phyloP scores from a whole-genome alignment of 30 jellyfish, hydroid and myxozoan species.

The Cassiopea xamachana region DNA sequence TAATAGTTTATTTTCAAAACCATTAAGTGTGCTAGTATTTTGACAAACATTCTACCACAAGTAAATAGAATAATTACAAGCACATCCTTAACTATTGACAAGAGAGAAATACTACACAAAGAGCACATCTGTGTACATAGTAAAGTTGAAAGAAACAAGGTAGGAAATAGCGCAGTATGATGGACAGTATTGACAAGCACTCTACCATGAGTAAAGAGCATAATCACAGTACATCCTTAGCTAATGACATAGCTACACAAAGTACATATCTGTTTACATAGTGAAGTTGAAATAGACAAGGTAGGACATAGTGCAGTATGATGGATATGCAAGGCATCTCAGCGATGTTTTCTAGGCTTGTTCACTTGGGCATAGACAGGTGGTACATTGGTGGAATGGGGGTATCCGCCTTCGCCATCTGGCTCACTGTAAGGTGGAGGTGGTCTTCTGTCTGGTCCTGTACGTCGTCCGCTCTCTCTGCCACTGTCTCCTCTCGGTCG shows the following conservation, averaged over 20 bases:
- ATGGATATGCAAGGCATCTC: background rate
- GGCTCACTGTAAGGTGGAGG: conserved; percentile 59
- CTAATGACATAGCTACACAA: too few relatives aligned
- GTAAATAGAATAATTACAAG: background rate
- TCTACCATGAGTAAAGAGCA: too few relatives aligned
- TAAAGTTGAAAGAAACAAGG: too few relatives aligned
- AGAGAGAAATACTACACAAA: background rate
- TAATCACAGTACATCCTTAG: too few relatives aligned
- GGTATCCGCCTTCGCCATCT: conserved; percentile 30
- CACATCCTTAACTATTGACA: background rate
- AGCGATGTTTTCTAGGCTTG: conserved; percentile 58
- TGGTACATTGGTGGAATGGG: background rate
- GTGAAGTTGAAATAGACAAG: too few relatives aligned
- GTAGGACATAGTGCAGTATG: too few relatives aligned
- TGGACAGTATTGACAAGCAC: too few relatives aligned
- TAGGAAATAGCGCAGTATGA: too few relatives aligned
- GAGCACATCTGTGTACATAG: background rate
- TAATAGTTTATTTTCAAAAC: background rate
- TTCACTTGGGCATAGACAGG: conserved; percentile 68
- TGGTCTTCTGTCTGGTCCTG: conserved; percentile 49
- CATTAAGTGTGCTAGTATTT: background rate
- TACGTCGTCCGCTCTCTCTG: conserved; percentile 44
- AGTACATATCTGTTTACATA: too few relatives aligned
- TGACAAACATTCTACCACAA: background rate
- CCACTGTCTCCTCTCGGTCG: conserved; percentile 26